Conservation (phyloP, 2,888 invertebrate genomes). For the Meteorus colon region DNA sequence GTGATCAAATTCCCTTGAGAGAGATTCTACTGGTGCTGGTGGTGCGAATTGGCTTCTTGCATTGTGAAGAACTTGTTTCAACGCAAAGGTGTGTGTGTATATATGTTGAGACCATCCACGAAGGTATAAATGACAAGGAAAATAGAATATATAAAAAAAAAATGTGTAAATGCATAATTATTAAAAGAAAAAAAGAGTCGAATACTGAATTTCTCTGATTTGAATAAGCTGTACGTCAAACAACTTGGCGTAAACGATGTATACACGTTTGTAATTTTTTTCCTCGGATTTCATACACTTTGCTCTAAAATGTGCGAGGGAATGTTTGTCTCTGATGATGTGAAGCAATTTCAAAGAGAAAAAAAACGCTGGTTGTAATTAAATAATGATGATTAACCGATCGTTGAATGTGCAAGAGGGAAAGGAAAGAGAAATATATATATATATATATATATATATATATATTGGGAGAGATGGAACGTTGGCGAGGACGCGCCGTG, state of each 20-base stretch:
- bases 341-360: conserved; percentile 41
- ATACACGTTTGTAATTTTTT: conserved; percentile 24
- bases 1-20: conserved; percentile 7
- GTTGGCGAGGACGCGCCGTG: conserved; percentile 57
- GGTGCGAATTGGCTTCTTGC: conserved; percentile 11
- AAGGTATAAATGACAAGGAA: not conserved
- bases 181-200: not conserved
- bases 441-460: conserved; percentile 34
- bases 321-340: conserved; percentile 42
- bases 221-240: not conserved
- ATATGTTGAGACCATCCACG: conserved; percentile 1
- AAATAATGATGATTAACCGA: conserved; percentile 69
- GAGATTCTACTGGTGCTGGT: not conserved
- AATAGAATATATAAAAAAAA: not conserved
- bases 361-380: conserved; percentile 65
- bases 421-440: conserved; percentile 49
- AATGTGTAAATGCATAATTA: not conserved
- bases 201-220: not conserved
- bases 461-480: conserved; percentile 55
- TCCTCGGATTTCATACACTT: not conserved
- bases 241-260: not conserved
- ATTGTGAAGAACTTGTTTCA: not conserved
- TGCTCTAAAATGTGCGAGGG: not conserved
- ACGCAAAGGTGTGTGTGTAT: not conserved
- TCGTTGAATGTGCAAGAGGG: conserved; percentile 37